Evolutionary conservation across 2,888 invertebrate genomes (phyloP).

Genomic region (Lasiommata megera): DNA sequence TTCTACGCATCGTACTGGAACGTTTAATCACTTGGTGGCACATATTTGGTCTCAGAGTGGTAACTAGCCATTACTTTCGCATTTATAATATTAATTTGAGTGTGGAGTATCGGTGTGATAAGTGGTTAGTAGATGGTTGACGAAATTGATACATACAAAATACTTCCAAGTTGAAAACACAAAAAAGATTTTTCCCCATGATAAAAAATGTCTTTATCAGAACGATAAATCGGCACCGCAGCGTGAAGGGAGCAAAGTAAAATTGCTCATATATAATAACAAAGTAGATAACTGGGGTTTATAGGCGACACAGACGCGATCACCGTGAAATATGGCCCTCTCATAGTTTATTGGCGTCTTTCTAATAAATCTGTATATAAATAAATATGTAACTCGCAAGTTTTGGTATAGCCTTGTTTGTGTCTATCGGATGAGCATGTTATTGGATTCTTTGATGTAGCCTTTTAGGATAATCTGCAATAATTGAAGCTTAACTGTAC

Average conservation of each 20-base stretch:
- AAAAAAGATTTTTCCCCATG: neutral
- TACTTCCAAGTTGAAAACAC: neutral
- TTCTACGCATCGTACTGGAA: too few relatives aligned
- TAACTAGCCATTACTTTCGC: too few relatives aligned
- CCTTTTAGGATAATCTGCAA: neutral
- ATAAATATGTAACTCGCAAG: neutral
- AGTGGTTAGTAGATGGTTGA: neutral
- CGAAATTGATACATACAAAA: neutral
- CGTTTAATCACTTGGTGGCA: too few relatives aligned
- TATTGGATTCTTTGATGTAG: neutral
- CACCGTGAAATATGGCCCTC: constrained; percentile 24
- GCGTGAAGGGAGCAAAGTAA: constrained; percentile 16
- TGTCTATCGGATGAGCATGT: neutral
- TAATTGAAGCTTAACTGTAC: neutral
- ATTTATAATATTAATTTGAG: too few relatives aligned
- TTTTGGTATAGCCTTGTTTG: neutral
- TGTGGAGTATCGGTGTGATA: too few relatives aligned
- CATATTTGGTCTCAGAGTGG: too few relatives aligned
- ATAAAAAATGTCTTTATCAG: constrained; percentile 11
- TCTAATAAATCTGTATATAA: constrained; percentile 25
- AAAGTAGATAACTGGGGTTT: constrained; percentile 23
- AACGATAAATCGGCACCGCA: constrained; percentile 11
- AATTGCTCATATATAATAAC: constrained; percentile 25
- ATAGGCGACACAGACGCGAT: constrained; percentile 27
- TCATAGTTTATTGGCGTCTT: constrained; percentile 30